These are phyloP conservation scores for Atopsyche davidsoni DNA, from an alignment of 1,140 invertebrate species.

Conservation along the genomic window DNA sequence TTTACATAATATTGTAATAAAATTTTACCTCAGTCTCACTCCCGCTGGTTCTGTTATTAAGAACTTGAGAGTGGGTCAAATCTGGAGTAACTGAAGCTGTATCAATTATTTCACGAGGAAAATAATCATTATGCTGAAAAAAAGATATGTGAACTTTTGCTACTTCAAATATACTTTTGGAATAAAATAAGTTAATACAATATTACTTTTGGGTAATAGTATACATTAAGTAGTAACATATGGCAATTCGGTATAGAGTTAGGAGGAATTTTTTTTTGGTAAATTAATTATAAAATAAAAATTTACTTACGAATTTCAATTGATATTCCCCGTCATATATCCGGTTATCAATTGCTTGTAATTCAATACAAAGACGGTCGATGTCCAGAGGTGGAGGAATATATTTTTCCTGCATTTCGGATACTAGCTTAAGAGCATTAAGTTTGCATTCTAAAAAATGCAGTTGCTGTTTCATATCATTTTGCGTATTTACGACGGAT, in stretches of 20 bases:
- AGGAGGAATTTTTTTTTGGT: too few relatives aligned
- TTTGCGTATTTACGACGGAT: conserved; percentile 27
- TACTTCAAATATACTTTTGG: too few relatives aligned
- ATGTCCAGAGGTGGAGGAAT: conserved; percentile 44
- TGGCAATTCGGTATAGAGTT: too few relatives aligned
- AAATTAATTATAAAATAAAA: not conserved
- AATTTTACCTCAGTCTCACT: conserved; percentile 9
- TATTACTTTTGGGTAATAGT: too few relatives aligned
- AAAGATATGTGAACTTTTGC: too few relatives aligned
- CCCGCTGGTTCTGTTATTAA: conserved; percentile 2
- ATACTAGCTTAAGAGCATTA: conserved; percentile 56
- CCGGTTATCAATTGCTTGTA: conserved; percentile 60
- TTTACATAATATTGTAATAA: too few relatives aligned
- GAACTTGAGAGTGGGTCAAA: conserved; percentile 1
- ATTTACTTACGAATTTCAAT: conserved; percentile 6
- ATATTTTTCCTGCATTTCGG: conserved; percentile 43
- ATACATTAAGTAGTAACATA: too few relatives aligned
- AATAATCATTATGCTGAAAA: conserved; percentile 1
- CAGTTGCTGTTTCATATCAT: conserved; percentile 55
- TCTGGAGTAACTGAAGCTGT: not conserved
- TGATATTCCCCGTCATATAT: conserved; percentile 52
- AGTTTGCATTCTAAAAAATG: conserved; percentile 58
- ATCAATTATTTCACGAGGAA: conserved; percentile 5
- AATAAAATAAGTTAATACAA: too few relatives aligned
- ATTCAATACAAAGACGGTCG: conserved; percentile 56